These are phyloP conservation scores for Sclerodermus sp. DNA, from an alignment of 2,888 invertebrate genomes.

Conservation along the genomic window DNA sequence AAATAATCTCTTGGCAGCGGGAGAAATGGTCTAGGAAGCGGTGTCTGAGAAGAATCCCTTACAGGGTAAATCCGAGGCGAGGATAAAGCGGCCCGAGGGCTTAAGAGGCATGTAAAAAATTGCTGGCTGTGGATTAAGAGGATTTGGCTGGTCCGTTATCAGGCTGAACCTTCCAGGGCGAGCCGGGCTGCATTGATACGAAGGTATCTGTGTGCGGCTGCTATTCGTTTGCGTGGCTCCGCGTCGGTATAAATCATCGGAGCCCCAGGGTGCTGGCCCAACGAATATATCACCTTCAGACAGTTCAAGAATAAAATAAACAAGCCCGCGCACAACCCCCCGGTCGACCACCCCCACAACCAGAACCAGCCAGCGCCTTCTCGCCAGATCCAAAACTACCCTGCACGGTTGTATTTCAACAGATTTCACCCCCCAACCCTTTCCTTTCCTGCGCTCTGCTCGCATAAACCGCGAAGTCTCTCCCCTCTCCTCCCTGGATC, in stretches of 20 bases:
- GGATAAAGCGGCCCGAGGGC: constrained; percentile 21
- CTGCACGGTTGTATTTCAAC: constrained; percentile 27
- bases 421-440: constrained; percentile 24
- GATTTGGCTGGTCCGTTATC: constrained; percentile 32
- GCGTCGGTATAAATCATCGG: constrained; percentile 27
- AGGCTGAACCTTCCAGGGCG: constrained; percentile 16
- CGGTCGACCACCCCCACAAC: not conserved
- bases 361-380: not conserved
- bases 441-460: constrained; percentile 1
- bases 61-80: constrained; percentile 1
- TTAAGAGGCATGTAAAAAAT: constrained; percentile 31
- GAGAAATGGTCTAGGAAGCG: constrained; percentile 3
- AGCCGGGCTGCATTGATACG: not conserved
- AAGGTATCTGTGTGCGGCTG: not conserved
- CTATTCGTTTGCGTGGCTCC: constrained; percentile 19
- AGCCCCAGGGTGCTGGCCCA: constrained; percentile 15
- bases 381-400: constrained; percentile 12
- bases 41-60: constrained; percentile 1
- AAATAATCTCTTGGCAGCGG: no score
- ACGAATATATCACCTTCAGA: constrained; percentile 30
- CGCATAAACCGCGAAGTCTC: no score
- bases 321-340: constrained; percentile 10
- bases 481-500: no score
- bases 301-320: constrained; percentile 33
- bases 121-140: constrained; percentile 32